phyloP scores from a whole-genome alignment of 2,797 vertebrate species.

The Buceros bicornis region DNA sequence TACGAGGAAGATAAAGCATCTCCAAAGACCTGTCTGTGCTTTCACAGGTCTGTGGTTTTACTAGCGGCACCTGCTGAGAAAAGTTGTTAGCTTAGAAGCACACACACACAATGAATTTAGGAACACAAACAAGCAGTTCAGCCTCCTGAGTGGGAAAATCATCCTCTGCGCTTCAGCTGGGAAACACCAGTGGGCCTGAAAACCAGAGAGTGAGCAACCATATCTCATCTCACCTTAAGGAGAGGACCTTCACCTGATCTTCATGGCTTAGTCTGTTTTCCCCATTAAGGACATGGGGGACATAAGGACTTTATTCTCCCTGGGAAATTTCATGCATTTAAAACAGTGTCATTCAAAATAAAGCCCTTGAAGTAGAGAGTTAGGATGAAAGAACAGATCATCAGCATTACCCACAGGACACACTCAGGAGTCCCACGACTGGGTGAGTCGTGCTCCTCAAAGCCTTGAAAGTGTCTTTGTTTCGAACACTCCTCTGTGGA shows the following conservation, averaged over 20 bases:
- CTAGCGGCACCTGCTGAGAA: background rate
- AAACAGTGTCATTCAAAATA: background rate
- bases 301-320: background rate
- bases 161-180: background rate
- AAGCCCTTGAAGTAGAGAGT: background rate
- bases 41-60: background rate
- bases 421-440: background rate
- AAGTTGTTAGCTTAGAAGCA: background rate
- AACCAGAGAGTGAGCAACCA: background rate
- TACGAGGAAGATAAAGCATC: background rate
- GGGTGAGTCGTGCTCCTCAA: background rate
- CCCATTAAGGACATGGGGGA: background rate
- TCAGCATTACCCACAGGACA: background rate
- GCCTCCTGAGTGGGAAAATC: background rate
- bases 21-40: constrained; percentile 13
- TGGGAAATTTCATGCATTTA: background rate
- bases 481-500: background rate
- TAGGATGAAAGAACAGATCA: background rate
- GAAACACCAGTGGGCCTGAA: background rate
- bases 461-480: background rate
- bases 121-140: background rate
- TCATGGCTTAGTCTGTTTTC: background rate
- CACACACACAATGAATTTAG: background rate
- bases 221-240: background rate
- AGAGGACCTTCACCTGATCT: background rate